Evolutionary conservation across 2,797 vertebrate genomes (phyloP).

Genomic region (Sebastes diaconus): DNA sequence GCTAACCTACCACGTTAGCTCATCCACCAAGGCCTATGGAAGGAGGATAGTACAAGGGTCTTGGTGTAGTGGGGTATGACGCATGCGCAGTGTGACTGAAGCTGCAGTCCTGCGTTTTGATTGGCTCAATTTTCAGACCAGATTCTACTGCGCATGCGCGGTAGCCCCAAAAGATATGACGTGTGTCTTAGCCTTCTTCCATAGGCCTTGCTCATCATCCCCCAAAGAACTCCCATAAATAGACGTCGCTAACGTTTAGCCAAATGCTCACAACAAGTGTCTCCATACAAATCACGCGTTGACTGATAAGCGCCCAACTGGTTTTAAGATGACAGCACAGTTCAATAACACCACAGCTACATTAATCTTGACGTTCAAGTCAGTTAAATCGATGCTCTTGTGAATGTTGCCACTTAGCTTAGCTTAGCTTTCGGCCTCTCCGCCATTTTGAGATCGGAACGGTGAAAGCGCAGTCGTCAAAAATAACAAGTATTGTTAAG

Average conservation of each 20-base stretch:
- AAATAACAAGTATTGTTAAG: conserved; percentile 70
- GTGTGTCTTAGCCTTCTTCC: rapidly evolving
- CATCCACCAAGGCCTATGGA: not conserved
- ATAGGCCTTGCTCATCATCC: no score
- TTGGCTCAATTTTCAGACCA: no score
- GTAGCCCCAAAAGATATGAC: rapidly evolving
- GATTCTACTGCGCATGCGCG: no score
- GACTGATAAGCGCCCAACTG: not conserved
- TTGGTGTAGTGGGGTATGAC: rapidly evolving
- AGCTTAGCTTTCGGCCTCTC: conserved; percentile 82
- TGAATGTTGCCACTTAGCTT: conserved; percentile 60
- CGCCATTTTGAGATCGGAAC: conserved; percentile 94
- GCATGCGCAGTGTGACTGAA: no score
- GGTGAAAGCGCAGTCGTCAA: conserved; percentile 81
- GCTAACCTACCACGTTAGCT: conserved; percentile 66
- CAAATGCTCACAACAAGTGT: conserved; percentile 58
- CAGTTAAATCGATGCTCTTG: not conserved
- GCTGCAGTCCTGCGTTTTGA: no score
- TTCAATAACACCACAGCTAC: rapidly evolving
- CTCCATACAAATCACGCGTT: not conserved
- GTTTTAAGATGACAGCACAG: not conserved
- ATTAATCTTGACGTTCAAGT: not conserved
- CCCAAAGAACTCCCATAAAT: conserved; percentile 65
- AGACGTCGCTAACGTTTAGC: conserved; percentile 64
- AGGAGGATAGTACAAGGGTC: no score